Conservation (phyloP, 2,113 vertebrate species). For the Lepisosteus osseus region DNA sequence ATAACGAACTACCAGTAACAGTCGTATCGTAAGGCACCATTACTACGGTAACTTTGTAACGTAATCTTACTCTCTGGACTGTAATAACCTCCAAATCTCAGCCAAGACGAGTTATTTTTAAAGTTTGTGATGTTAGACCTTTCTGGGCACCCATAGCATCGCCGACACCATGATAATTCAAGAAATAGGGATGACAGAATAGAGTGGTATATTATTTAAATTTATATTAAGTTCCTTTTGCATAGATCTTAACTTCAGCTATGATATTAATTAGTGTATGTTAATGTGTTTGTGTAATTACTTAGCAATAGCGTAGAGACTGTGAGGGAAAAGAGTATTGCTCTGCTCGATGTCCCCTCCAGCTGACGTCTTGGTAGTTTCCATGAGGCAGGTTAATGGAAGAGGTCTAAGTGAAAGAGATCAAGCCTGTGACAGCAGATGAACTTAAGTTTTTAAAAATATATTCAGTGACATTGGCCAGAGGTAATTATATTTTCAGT, state of each 20-base stretch:
- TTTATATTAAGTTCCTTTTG: background rate
- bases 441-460: constrained; percentile 57
- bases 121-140: constrained; percentile 17
- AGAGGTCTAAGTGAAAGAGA: constrained; percentile 64
- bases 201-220: background rate
- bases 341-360: constrained; percentile 19
- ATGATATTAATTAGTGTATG: background rate
- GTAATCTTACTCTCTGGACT: background rate
- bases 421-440: constrained; percentile 69
- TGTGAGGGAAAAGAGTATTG: background rate
- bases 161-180: constrained; percentile 42
- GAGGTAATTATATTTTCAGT: constrained; percentile 49
- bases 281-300: background rate
- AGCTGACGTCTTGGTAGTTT: constrained; percentile 40
- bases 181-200: background rate
- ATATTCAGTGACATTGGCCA: constrained; percentile 46
- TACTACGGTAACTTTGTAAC: background rate
- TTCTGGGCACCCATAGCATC: constrained; percentile 48
- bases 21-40: no score
- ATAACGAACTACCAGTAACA: background rate
- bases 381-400: constrained; percentile 52
- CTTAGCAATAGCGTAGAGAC: background rate
- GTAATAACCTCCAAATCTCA: background rate
- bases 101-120: background rate
- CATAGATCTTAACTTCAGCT: background rate